Base-by-base conservation (phyloP, 2,113 vertebrate species). In the Leucopternis melanops region DNA sequence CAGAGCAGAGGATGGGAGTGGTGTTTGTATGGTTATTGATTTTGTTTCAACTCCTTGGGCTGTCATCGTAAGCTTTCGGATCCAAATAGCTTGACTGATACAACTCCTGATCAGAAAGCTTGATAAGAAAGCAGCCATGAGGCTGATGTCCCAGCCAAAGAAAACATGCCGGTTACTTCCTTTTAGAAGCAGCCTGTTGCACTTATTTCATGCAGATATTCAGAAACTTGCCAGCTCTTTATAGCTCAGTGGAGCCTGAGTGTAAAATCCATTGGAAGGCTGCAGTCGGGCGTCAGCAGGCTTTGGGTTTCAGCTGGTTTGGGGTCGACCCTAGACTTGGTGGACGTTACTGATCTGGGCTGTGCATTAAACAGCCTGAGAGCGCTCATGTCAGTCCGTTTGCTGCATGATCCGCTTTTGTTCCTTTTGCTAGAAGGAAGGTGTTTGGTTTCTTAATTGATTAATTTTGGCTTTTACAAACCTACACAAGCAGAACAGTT, bases 11-110 rank as follows among this genome's bases (percentile, higher is more conserved):
- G 36, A 73, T 75, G 87, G 86, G 70, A 82, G 82, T 81, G 93
- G 86, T 73, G 81, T 92, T 95, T 79, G 84, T 84, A 4, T 34
- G 77, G 62, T 57, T 93, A 96, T 88, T 95, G 94, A 97, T 94
- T 96, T 90, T 66, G 34, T 84, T 90, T 92, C 95, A 84, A 3
- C 89, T 95, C 74, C 80, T 90, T 67, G 93, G 84, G 81, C 87
- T 91, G 87, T 66, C 89, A 44, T 29, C 66, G 1, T 27, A 42
- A 44, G 63, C 66, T 80, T 52, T 49, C 44, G 45, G 32, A 54
- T 78, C 32, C 2, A 4, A 10, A 38, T 16, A 8, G 69, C 81
- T 31, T n/a, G 66, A 49, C 63, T n/a, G 3, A 50, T 16, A 34
- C n/a, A 57, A 27, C 19, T 71, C 71, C 54, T 58, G 81, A 92